These are phyloP conservation scores for Saimiri boliviensis DNA, from an alignment of 2,113 vertebrate genomes.

Conservation along the genomic window DNA sequence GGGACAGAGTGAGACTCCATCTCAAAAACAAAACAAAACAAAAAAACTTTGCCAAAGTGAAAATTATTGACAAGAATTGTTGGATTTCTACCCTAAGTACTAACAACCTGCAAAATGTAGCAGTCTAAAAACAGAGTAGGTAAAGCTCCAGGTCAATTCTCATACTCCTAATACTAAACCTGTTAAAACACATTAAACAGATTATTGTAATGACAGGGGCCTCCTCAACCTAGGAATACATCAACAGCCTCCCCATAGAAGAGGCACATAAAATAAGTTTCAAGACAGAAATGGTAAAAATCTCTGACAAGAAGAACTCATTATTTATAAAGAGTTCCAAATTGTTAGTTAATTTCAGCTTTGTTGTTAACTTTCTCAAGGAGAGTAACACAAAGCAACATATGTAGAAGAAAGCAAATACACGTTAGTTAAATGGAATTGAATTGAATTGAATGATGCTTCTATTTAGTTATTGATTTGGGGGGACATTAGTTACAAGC, in stretches of 20 bases:
- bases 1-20: no score
- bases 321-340: not conserved
- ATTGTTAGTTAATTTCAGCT: not conserved
- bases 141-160: not conserved
- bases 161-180: not conserved
- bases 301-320: not conserved
- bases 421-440: not conserved
- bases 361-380: not conserved
- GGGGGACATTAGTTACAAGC: not conserved
- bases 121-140: not conserved
- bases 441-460: not conserved
- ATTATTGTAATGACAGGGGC: not conserved
- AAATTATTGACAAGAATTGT: not conserved
- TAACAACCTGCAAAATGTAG: not conserved
- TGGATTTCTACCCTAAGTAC: not conserved
- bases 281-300: not conserved
- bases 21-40: no score
- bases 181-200: not conserved
- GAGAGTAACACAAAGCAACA: not conserved
- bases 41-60: not conserved
- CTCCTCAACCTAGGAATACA: not conserved
- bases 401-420: not conserved
- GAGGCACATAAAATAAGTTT: not conserved
- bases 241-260: not conserved
- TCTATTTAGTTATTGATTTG: not conserved